Base-by-base conservation (phyloP, 2,888 invertebrate genomes). In the Cybosia mesomella region DNA sequence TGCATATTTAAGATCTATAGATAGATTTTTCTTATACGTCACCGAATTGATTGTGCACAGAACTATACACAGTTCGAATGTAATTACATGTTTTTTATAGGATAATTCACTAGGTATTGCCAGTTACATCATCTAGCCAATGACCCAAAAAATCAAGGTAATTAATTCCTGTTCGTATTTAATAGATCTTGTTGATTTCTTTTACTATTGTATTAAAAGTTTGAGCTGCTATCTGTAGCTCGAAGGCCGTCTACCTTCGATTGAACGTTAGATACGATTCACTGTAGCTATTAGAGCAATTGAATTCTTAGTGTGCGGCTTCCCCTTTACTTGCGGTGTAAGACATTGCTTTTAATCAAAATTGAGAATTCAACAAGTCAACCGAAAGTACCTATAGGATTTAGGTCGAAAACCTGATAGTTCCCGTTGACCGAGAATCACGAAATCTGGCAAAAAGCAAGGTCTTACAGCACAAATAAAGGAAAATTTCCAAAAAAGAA, bases 161-260 rank as follows among this genome's bases (percentile, higher is more conserved):
- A 73, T 60, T 57, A 57, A 39, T 18, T 55, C 53, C 58, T 32
- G 24, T 58, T 43, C 49, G 58, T n/a, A 62, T 67, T 68, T 63
- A 55, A 64, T 59, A 69, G 67, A 72, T 71, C 58, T 67, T 67
- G 68, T 68, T 76, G 58, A 66, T 36, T 57, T 67, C 70, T 81
- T 79, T 61, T 39, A 66, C 69, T 66, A 81, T 75, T 73, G 74
- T 76, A 63, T 73, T 72, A 55, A 72, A 77, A 67, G 15, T 64
- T 55, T 61, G 34, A 32, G 43, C 18, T 53, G 43, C 55, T 68
- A 64, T 59, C 63, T 67, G 28, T 39, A 32, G 18, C 36, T 34
- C 67, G 76, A 79, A 81, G 81, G 78, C 75, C 78, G 72, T 63
- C 21, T 74, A 62, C 62, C 72, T 73, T 63, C 59, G 80, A 80